Evolutionary conservation across 2,113 vertebrate species (phyloP).

Genomic region (Casuarius casuarius): DNA sequence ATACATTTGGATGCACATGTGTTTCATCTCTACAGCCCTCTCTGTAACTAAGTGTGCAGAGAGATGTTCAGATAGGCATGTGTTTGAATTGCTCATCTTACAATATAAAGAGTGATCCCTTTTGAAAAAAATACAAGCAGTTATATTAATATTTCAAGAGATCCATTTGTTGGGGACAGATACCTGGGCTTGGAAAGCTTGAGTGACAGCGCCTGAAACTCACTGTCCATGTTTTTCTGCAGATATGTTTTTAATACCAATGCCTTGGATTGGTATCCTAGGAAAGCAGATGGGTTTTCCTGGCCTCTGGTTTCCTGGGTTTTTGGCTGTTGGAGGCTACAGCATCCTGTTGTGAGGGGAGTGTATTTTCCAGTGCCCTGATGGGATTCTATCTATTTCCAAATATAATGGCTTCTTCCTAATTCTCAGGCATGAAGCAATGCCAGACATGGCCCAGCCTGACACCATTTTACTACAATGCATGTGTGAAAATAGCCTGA

Average conservation of each 20-base stretch:
- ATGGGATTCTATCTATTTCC: slow-evolving; percentile 17
- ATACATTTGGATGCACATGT: not conserved
- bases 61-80: not conserved
- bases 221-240: slow-evolving; percentile 12
- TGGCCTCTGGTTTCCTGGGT: slow-evolving; percentile 17
- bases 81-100: not conserved
- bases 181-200: not conserved
- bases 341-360: slow-evolving; percentile 3
- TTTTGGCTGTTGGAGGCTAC: slow-evolving; percentile 40
- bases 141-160: not conserved
- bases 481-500: slow-evolving; percentile 14
- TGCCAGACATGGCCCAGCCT: slow-evolving; percentile 29
- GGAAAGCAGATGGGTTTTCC: slow-evolving; percentile 59
- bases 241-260: slow-evolving; percentile 30
- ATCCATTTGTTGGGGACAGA: not conserved
- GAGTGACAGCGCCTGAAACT: not conserved
- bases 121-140: not conserved
- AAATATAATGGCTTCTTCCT: slow-evolving; percentile 21
- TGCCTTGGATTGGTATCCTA: slow-evolving; percentile 8
- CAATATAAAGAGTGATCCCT: not conserved
- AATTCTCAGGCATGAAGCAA: not conserved
- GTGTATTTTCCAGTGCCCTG: slow-evolving; percentile 10
- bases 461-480: slow-evolving; percentile 2
- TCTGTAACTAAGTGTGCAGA: not conserved
- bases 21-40: not conserved